phyloP scores from a whole-genome alignment of 2,797 vertebrate species.

The Alouatta caraya region DNA sequence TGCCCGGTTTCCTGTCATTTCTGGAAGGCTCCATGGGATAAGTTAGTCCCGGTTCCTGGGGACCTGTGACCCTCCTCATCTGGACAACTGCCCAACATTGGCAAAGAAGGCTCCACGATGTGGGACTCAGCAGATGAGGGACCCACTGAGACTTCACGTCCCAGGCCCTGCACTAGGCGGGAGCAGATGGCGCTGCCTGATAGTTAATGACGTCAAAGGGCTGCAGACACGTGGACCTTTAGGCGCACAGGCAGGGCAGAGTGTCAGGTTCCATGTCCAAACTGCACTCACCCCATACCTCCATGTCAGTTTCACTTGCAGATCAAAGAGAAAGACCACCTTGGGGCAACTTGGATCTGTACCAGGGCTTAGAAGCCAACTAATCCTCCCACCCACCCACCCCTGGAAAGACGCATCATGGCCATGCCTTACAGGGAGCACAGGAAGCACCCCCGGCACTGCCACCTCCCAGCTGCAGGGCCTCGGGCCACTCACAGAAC shows the following conservation, averaged over 20 bases:
- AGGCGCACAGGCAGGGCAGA: too few relatives aligned
- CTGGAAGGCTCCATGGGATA: background rate
- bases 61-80: background rate
- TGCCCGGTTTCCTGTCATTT: background rate
- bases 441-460: fast-evolving
- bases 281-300: fast-evolving
- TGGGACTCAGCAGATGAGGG: background rate
- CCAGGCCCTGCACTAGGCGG: background rate
- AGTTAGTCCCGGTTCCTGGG: background rate
- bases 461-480: too few relatives aligned
- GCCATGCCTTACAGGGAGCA: fast-evolving
- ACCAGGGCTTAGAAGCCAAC: background rate
- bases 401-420: fast-evolving
- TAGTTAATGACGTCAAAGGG: background rate
- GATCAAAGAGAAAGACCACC: background rate
- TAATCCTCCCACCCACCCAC: background rate
- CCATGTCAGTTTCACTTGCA: too few relatives aligned
- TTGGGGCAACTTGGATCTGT: fast-evolving
- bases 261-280: background rate
- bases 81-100: background rate
- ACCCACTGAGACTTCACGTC: background rate
- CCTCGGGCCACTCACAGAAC: fast-evolving
- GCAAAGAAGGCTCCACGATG: fast-evolving
- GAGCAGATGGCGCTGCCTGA: too few relatives aligned
- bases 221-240: fast-evolving